These are phyloP conservation scores for Caenorhabditis sp. DNA, from an alignment of 2,888 invertebrate genomes.

Conservation along the genomic window DNA sequence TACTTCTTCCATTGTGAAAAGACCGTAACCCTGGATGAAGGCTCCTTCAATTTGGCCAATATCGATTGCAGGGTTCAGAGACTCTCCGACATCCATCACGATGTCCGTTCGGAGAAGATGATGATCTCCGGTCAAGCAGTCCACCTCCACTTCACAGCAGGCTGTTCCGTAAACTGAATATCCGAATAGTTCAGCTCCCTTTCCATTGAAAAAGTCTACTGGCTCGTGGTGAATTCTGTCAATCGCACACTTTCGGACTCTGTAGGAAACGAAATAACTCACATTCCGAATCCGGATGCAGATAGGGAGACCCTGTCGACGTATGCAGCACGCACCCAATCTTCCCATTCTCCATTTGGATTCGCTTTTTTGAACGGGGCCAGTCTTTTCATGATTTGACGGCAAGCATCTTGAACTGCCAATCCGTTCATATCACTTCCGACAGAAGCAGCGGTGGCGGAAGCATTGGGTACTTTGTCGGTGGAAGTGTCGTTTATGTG, in stretches of 20 bases:
- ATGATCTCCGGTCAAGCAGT: conserved; percentile 94
- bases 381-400: conserved; percentile 85
- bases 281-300: conserved; percentile 87
- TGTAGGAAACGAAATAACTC: conserved; percentile 24
- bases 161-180: conserved; percentile 92
- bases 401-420: conserved; percentile 89
- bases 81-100: conserved; percentile 96
- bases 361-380: conserved; percentile 86
- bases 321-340: conserved; percentile 88
- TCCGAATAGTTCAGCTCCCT: conserved; percentile 86
- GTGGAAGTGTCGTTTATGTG: conserved; percentile 87
- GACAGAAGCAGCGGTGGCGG: conserved; percentile 90
- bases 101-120: conserved; percentile 91
- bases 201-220: conserved; percentile 79
- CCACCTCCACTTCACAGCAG: conserved; percentile 91
- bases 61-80: conserved; percentile 95
- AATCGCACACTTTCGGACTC: not conserved
- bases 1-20: conserved; percentile 92
- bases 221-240: conserved; percentile 70
- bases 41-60: conserved; percentile 97
- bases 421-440: conserved; percentile 93
- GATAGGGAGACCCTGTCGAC: conserved; percentile 87
- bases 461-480: conserved; percentile 91
- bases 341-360: conserved; percentile 88
- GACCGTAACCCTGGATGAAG: conserved; percentile 93